Conservation (phyloP, 2,888 invertebrate genomes). For the Parochlus steinenii region DNA sequence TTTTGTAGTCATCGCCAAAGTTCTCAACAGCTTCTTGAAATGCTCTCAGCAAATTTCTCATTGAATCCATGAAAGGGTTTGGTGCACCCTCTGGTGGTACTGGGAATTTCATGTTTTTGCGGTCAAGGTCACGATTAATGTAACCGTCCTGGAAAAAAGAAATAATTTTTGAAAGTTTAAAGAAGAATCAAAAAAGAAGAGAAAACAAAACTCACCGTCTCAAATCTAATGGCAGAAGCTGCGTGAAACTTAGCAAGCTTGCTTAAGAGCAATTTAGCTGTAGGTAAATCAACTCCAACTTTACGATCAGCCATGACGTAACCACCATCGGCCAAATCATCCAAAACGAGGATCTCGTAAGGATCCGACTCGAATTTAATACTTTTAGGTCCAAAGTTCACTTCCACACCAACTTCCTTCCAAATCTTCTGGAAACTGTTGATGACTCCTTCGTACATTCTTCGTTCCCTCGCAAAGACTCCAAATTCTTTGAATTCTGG, state of each 20-base stretch:
- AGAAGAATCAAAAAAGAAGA: background rate
- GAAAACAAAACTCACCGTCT: background rate
- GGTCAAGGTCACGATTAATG: background rate
- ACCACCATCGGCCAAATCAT: constrained; percentile 5
- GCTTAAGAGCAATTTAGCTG: constrained; percentile 3
- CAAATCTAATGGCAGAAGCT: constrained; percentile 2
- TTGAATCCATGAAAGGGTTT: background rate
- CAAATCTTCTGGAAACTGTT: constrained; percentile 7
- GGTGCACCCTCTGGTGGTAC: background rate
- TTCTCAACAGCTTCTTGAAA: background rate
- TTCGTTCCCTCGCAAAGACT: constrained; percentile 6
- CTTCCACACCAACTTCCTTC: background rate
- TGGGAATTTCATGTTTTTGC: background rate
- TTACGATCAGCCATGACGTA: constrained; percentile 9
- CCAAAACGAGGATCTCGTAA: constrained; percentile 10
- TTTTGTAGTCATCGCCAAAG: background rate
- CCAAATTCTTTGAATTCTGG: constrained; percentile 5
- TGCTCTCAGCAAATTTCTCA: background rate
- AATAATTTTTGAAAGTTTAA: constrained; percentile 2
- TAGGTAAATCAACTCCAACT: constrained; percentile 3
- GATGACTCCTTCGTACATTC: constrained; percentile 4
- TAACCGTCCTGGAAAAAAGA: constrained; percentile 5
- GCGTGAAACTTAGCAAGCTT: constrained; percentile 12
- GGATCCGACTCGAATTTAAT: constrained; percentile 3
- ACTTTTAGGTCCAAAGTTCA: constrained; percentile 3